A percentile compares a stretch with the other conserved stretches of the same genome.
These are phyloP conservation scores for Alsophila aescularia DNA, from an alignment of 2,888 invertebrate species.

Conservation along the genomic window DNA sequence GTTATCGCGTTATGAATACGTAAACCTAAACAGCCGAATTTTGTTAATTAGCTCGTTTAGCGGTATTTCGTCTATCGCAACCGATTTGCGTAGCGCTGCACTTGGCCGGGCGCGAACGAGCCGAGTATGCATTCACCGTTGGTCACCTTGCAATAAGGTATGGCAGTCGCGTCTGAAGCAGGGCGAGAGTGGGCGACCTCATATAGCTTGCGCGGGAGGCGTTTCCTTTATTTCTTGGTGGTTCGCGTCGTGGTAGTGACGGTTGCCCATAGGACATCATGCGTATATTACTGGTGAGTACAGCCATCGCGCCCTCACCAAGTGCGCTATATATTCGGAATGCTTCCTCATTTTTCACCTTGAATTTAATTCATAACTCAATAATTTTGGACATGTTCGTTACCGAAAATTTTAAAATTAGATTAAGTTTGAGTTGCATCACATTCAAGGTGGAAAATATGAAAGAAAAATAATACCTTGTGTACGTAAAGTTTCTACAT, in stretches of 20 bases:
- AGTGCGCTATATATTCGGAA: conserved; percentile 48
- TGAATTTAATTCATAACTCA: conserved; percentile 8
- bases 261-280: conserved; percentile 74
- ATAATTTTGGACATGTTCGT: conserved; percentile 4
- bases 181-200: conserved; percentile 83
- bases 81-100: conserved; percentile 67
- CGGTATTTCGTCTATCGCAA: conserved; percentile 68
- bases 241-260: conserved; percentile 77
- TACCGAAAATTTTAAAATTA: no score
- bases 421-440: not conserved
- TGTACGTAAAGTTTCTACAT: no score
- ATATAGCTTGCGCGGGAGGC: conserved; percentile 78
- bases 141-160: conserved; percentile 81
- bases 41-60: conserved; percentile 73
- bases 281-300: conserved; percentile 78
- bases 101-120: conserved; percentile 48
- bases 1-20: conserved; percentile 46
- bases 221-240: conserved; percentile 81
- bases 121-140: conserved; percentile 60
- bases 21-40: conserved; percentile 57
- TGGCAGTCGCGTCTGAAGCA: conserved; percentile 76
- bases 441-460: conserved; percentile 34
- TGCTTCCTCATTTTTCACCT: conserved; percentile 38
- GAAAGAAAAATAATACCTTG: not conserved
- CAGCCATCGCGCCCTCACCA: conserved; percentile 46